Percentiles rank a stretch among this genome's conserved stretches.
Conservation (phyloP, 2,797 vertebrate genomes). For the Fistularia tabacaria region DNA sequence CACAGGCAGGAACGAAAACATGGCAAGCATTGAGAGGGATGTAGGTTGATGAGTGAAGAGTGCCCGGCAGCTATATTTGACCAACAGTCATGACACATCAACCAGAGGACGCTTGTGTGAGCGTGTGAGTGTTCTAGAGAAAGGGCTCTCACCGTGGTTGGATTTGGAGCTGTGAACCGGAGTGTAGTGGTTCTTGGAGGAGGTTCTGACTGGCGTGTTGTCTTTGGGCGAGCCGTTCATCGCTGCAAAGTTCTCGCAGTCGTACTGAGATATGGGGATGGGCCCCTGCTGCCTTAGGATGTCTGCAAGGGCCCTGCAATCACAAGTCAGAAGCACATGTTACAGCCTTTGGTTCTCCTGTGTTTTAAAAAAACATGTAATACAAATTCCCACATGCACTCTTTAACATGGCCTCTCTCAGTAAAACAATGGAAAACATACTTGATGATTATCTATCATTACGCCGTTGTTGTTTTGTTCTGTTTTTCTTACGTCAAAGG, state of each 20-base stretch:
- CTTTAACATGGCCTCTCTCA: no score
- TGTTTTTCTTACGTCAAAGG: no score
- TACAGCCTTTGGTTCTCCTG: background rate
- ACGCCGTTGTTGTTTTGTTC: no score
- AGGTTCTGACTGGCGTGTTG: conserved; percentile 86
- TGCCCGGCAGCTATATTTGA: conserved; percentile 8
- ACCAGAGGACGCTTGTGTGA: background rate
- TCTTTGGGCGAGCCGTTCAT: conserved; percentile 92
- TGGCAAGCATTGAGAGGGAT: background rate
- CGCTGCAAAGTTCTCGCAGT: conserved; percentile 87
- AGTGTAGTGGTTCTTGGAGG: conserved; percentile 91
- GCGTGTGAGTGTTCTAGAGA: background rate
- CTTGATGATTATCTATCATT: no score
- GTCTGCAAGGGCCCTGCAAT: conserved; percentile 89
- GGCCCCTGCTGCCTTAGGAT: conserved; percentile 95
- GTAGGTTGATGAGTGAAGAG: conserved; percentile 8
- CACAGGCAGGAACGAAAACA: conserved; percentile 8
- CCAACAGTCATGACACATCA: conserved; percentile 8
- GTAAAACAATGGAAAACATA: no score
- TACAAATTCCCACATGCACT: no score
- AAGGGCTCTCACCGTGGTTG: conserved; percentile 79
- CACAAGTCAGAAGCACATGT: conserved; percentile 14
- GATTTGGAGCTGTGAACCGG: conserved; percentile 83
- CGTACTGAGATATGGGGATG: conserved; percentile 87
- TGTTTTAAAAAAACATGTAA: conserved; percentile 7